A percentile compares a stretch with the other conserved stretches of the same genome.
Evolutionary conservation across 2,797 vertebrate species (phyloP).

Genomic region (Alauda arvensis): DNA sequence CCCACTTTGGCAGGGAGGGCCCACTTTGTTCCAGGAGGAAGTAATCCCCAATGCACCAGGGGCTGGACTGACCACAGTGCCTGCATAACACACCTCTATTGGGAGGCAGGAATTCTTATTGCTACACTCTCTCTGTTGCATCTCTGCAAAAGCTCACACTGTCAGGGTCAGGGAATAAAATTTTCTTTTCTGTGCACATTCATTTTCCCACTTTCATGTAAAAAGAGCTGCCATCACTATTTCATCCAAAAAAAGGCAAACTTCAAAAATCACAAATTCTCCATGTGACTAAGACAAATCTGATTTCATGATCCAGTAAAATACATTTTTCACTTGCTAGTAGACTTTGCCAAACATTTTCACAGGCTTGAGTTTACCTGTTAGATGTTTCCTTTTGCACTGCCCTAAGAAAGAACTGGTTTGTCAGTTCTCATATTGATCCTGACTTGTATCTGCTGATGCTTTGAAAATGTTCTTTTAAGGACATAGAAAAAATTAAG

Average conservation of each 20-base stretch:
- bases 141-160: not conserved
- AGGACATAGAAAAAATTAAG: not conserved
- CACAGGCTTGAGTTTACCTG: not conserved
- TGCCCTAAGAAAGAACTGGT: not conserved
- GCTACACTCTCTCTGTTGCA: not conserved
- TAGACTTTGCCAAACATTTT: not conserved
- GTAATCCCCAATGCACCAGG: not conserved
- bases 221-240: not conserved
- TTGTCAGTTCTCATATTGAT: not conserved
- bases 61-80: not conserved
- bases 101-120: not conserved
- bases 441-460: not conserved
- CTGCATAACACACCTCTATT: rapidly evolving
- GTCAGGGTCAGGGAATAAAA: not conserved
- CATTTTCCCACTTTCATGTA: not conserved
- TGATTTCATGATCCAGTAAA: not conserved
- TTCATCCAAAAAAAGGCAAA: not conserved
- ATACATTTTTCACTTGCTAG: not conserved
- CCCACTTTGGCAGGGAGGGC: not conserved
- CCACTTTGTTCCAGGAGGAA: not conserved
- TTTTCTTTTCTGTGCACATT: not conserved
- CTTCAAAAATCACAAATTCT: not conserved
- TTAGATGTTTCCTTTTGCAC: not conserved
- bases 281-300: not conserved
- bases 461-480: not conserved